These are phyloP conservation scores for Protonemura montana DNA, from an alignment of 2,888 invertebrate genomes.

Conservation along the genomic window DNA sequence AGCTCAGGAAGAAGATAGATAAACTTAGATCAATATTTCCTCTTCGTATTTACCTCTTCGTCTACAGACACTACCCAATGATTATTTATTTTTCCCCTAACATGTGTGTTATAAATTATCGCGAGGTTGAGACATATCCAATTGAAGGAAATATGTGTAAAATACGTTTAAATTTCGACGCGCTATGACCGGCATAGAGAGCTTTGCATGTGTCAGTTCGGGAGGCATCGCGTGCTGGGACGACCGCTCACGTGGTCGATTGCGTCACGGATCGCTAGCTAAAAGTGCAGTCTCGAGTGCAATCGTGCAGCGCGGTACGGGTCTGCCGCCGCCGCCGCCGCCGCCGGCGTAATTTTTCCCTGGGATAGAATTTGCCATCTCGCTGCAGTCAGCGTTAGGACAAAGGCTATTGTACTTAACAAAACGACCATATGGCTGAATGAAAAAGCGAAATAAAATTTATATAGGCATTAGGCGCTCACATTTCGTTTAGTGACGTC, in stretches of 20 bases:
- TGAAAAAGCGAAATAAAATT: neutral
- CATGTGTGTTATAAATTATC: neutral
- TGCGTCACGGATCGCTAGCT: no score
- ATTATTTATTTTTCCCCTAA: neutral
- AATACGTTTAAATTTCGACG: neutral
- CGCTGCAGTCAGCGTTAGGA: neutral
- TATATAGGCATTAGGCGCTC: neutral
- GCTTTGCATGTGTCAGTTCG: no score
- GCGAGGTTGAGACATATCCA: neutral
- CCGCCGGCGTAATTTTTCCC: no score
- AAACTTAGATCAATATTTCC: slow-evolving; percentile 7
- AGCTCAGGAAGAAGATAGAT: neutral
- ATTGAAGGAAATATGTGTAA: neutral
- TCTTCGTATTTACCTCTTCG: neutral
- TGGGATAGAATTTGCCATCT: no score
- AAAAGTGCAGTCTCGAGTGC: neutral
- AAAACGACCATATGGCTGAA: neutral
- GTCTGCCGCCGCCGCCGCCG: no score
- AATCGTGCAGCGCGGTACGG: neutral
- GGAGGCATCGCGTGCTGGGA: no score
- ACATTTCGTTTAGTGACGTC: neutral
- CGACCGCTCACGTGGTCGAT: no score
- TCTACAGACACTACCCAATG: neutral
- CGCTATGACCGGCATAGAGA: no score
- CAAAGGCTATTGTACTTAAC: neutral